Percentiles rank a stretch among this genome's conserved stretches.
phyloP scores from a whole-genome alignment of 2,797 vertebrate genomes.

The Crenuchus spilurus region DNA sequence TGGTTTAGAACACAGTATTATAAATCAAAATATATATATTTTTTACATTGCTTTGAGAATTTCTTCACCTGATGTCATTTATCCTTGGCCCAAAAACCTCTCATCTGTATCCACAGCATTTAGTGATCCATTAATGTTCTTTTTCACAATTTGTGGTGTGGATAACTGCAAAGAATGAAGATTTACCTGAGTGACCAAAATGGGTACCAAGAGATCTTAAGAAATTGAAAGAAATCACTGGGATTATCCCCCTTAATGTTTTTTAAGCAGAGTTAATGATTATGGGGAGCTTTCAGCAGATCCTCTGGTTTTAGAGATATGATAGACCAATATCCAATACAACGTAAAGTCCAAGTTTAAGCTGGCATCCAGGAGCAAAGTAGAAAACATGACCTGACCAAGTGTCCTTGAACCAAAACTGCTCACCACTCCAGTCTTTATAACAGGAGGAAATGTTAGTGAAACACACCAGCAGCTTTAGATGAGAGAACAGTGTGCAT shows the following conservation, averaged over 20 bases:
- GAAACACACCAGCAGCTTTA: background rate
- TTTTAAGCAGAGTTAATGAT: background rate
- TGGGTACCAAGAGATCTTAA: background rate
- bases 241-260: too few species aligned
- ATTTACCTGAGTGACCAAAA: background rate
- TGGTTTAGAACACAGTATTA: too few species aligned
- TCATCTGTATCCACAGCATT: too few species aligned
- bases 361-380: background rate
- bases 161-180: too few species aligned
- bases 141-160: too few species aligned
- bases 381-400: background rate
- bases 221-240: too few species aligned
- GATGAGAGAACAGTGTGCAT: background rate
- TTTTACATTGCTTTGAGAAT: too few species aligned
- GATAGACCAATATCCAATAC: background rate
- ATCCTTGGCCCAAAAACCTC: too few species aligned
- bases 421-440: background rate
- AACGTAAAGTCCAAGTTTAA: background rate
- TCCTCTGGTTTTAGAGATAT: background rate
- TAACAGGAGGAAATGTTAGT: background rate
- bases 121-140: too few species aligned
- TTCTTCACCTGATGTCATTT: too few species aligned
- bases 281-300: too few species aligned
- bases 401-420: background rate
- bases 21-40: too few species aligned